Conservation (phyloP, 23 tunicate genomes). For the Trididemnum miniatum region DNA sequence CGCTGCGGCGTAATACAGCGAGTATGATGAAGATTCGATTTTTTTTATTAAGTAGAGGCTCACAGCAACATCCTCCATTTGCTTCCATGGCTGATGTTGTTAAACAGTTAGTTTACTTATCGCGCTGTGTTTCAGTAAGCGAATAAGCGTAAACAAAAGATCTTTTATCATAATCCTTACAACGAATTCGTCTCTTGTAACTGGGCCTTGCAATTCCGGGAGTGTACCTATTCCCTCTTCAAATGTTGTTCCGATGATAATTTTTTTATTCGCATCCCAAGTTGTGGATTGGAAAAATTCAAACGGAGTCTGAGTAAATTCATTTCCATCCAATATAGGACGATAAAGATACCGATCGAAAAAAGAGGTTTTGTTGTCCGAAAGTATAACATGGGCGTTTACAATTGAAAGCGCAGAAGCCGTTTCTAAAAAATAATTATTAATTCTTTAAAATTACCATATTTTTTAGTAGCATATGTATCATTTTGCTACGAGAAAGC, state of each 20-base stretch:
- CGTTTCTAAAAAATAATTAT: not conserved
- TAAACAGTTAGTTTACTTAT: too few species aligned
- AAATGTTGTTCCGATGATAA: conserved; percentile 32
- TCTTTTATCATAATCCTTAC: too few species aligned
- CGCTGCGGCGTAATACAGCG: too few species aligned
- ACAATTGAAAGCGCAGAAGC: not conserved
- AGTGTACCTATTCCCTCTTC: conserved; percentile 20
- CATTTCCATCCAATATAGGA: conserved; percentile 47
- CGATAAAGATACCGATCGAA: conserved; percentile 36
- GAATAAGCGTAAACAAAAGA: too few species aligned
- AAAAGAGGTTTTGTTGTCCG: not conserved
- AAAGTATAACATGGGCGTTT: not conserved
- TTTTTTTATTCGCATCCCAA: conserved; percentile 41
- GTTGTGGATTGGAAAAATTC: conserved; percentile 23
- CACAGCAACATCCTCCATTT: too few species aligned
- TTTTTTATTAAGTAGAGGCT: too few species aligned
- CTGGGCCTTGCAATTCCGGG: not conserved
- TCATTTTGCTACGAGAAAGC: too few species aligned
- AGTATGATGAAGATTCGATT: too few species aligned
- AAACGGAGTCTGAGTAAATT: conserved; percentile 52
- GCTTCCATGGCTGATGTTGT: too few species aligned
- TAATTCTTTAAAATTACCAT: too few species aligned
- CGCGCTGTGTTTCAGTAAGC: too few species aligned
- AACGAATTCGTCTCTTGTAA: not conserved
- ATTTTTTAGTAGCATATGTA: too few species aligned